Base-by-base conservation (phyloP, 2,113 vertebrate species). In the Cettia cetti region DNA sequence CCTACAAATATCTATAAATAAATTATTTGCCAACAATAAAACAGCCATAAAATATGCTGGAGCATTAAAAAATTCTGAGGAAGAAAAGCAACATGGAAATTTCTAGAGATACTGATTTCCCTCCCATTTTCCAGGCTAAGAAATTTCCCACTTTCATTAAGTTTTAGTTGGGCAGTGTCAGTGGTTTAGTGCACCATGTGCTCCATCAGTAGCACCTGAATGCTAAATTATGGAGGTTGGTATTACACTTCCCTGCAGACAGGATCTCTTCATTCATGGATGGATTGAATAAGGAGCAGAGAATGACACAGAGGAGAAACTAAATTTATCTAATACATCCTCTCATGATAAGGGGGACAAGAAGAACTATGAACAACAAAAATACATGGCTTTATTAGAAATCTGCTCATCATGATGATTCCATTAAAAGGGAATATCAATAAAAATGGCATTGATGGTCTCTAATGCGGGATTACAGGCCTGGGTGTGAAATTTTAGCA, bases 311-410 rank as follows among this genome's bases (percentile, higher is more conserved):
- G 26, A 65, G 37, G 8, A 91, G 40, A 81, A 63, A 68, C 5
- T 21, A 14, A 61, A 37, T 53, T 61, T 27, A 57, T 30, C 12
- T 11, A 6, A n/a, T 1, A 7, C 10, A 21, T 6, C 31, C 33
- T 19, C 21, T 65, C 9, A 37, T 15, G 56, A 22, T 40, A 12
- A 31, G 10, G 7, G 31, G 42, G 6, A n/a, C n/a, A n/a, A 20
- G 22, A 71, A 61, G 37, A 79, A 31, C 39, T 21, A 10, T 4
- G 20, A 60, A n/a, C 18, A 31, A 20, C 6, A 9, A 18, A 74
- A 77, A 54, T 4, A 42, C 0, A 0, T 11, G 45, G 8, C 26
- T 3, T 82, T 26, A 33, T 11, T 40, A 78, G 33, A 61, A 75
- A 70, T 18, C 14, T 39, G 6, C 40, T 45, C 16, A 7, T 35